phyloP scores from a whole-genome alignment of 2,888 invertebrate genomes.

The Nyleta sp. region DNA sequence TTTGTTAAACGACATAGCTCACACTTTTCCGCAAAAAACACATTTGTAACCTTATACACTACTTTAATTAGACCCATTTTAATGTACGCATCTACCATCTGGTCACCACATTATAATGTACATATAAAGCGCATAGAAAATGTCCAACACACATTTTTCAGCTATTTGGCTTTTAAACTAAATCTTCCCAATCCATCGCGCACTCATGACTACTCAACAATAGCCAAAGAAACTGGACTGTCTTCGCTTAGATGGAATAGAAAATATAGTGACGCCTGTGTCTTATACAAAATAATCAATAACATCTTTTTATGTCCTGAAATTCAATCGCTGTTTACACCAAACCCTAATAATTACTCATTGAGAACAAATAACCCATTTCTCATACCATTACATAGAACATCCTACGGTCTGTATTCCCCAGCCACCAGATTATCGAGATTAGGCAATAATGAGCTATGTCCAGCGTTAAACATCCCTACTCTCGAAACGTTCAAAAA shows the following conservation, averaged over 20 bases:
- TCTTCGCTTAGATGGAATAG: neutral
- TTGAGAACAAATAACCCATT: neutral
- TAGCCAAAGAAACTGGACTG: neutral
- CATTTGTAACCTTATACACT: too few relatives aligned
- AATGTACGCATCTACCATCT: too few relatives aligned
- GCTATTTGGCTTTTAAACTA: conserved; percentile 1
- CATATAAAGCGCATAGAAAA: conserved; percentile 5
- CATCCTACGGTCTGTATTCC: neutral
- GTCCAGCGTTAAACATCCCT: neutral
- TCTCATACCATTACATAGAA: neutral
- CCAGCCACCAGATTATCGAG: neutral
- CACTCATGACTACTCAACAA: neutral
- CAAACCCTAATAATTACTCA: neutral
- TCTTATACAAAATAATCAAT: conserved; percentile 5
- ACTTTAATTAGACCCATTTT: too few relatives aligned
- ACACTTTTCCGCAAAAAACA: too few relatives aligned
- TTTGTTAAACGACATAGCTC: too few relatives aligned
- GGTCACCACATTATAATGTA: neutral
- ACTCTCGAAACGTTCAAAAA: too few relatives aligned
- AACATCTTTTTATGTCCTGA: neutral
- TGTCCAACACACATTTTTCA: conserved; percentile 24
- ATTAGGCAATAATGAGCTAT: neutral
- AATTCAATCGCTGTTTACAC: neutral
- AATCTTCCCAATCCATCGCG: neutral
- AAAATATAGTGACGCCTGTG: conserved; percentile 11